Conservation (phyloP, 2,113 vertebrate species). For the rabbit (Oryctolagus cuniculus) region mOryCun1.1 NC_091445.1:21294501-21295000, state of each 20-base stretch:
- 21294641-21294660: slow-evolving; percentile 89
- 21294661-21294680: slow-evolving; percentile 92
- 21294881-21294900: slow-evolving; percentile 92
- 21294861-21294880: slow-evolving; percentile 92
- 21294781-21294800: slow-evolving; percentile 93
- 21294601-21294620: slow-evolving; percentile 89
- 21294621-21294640: slow-evolving; percentile 90
- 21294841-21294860: slow-evolving; percentile 92
- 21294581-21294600: slow-evolving; percentile 88
- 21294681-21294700: slow-evolving; percentile 90
- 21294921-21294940: slow-evolving; percentile 98
- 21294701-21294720: slow-evolving; percentile 95
- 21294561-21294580: slow-evolving; percentile 93
- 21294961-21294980: slow-evolving; percentile 93
- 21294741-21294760: slow-evolving; percentile 94
- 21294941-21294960: slow-evolving; percentile 95
- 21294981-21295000: slow-evolving; percentile 80
- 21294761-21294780: slow-evolving; percentile 94
- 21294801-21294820: slow-evolving; percentile 94
- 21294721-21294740: slow-evolving; percentile 94
- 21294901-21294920: slow-evolving; percentile 92
- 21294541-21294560: slow-evolving; percentile 99
- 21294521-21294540: slow-evolving; percentile 95
- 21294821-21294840: slow-evolving; percentile 99
- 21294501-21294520: slow-evolving; percentile 94